Base-by-base conservation (phyloP, 2,888 invertebrate genomes). In the Nomada fabriciana region DNA sequence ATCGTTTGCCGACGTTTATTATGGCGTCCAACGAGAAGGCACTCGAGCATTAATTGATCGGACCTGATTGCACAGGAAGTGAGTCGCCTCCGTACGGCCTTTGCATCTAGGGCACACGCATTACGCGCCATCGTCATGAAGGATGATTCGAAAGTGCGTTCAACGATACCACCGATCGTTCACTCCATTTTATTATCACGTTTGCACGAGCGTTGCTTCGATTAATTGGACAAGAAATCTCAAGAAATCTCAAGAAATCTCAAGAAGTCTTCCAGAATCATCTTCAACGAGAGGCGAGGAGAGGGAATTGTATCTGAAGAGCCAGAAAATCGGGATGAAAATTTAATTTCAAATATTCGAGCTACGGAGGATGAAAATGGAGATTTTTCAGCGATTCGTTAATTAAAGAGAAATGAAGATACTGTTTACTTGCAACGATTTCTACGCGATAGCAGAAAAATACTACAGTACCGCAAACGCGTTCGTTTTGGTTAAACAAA, bases 11-110 rank as follows among this genome's bases (percentile, higher is more conserved):
- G 47, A 75, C 53, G 79, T 65, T 79, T 69, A 36, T 79, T 63
- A 68, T 47, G 47, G 43, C 61, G 55, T 61, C 64, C 42, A 53
- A 76, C 55, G 74, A 71, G 70, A 83, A 71, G 71, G 55, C 76
- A 74, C 60, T 73, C 76, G 68, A 65, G 76, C 76, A 77, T 77
- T 83, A 76, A 83, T 80, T 81, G 76, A 75, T 85, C 70, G 68
- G 77, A 76, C 81, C 81, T 83, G 83, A 87, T 86, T 86, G 80
- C 79, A 79, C 84, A 82, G 87, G 87, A 87, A 87, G 86, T 82
- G 76, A 76, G 81, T 86, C 78, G 86, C 82, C 82, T 77, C 81
- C 83, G 81, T 79, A 57, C 72, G 70, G 80, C 78, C 59, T 47
- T 67, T 60, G 76, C 75, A 86, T 86, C 82, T 86, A 82, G 86